Base-by-base conservation (phyloP, 2,888 invertebrate genomes). In the Dryomyza anilis region DNA sequence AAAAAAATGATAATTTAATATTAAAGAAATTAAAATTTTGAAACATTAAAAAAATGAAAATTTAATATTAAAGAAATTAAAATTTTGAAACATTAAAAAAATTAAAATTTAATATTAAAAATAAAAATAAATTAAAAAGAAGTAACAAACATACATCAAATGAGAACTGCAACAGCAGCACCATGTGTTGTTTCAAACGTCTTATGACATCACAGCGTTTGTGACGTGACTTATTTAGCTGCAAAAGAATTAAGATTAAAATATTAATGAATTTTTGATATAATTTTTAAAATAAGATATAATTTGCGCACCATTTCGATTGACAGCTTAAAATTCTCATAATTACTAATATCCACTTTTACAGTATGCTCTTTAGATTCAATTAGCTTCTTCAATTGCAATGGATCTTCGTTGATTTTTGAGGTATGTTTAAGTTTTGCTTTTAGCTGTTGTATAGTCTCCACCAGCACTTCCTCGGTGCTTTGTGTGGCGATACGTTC, bases 151-250 rank as follows among this genome's bases (percentile, higher is more conserved):
- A 63, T 72, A 82, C 81, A 74, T 76, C 72, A 60, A 83, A 83
- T 12, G 77, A 76, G 64, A 82, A 81, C 71, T 85, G 84, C 57
- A 86, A 84, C 52, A 83, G 74, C 45, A 84, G 76, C 1, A 84
- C 84, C 73, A 86, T 86, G 66, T 80, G 78, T 1, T 79, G 82
- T 69, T 86, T 86, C 61, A 86, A 76, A 29, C 75, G 74, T 66
- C 81, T 81, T 43, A 85, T 83, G 68, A 80, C 79, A 63, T 83
- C 79, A 72, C 85, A 77, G 66, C 86, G 85, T 46, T 81, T 78
- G 48, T 82, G 75, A 2, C 85, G 71, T 0, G 78, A 76, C 36
- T 67, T 76, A 66, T 83, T 79, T 8, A 85, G 74, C 86, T 86
- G 65, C 23, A 59, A 59, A 5, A 39, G 39, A 6, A 43, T n/a